Evolutionary conservation across 2,888 invertebrate species (phyloP).

Genomic region (Archips xylosteana): DNA sequence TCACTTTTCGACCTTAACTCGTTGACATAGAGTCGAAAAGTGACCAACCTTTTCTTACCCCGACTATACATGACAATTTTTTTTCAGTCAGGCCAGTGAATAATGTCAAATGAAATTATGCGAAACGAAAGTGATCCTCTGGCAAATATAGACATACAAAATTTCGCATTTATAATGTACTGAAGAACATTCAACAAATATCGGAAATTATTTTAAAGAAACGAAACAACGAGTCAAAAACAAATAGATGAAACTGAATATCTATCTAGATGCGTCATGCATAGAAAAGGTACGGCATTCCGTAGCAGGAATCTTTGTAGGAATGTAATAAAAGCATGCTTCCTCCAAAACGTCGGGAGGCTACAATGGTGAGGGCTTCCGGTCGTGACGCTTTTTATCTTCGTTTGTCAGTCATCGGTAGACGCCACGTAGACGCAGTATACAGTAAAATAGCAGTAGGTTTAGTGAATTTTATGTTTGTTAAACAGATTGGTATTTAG

Average conservation of each 20-base stretch:
- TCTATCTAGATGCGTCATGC: neutral
- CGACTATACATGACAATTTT: no score
- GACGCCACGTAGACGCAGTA: neutral
- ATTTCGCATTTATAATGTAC: no score
- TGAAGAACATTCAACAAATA: no score
- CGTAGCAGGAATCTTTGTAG: neutral
- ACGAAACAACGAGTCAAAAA: neutral
- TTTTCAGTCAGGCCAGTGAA: no score
- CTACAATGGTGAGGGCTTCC: conserved; percentile 15
- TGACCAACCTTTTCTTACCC: no score
- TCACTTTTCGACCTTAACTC: no score
- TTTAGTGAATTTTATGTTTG: no score
- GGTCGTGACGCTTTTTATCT: conserved; percentile 31
- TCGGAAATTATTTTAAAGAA: neutral
- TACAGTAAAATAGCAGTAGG: neutral
- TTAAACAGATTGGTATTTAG: no score
- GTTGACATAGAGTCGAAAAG: no score
- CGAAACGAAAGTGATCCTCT: no score
- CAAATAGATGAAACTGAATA: neutral
- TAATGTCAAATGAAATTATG: no score
- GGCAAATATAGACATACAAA: no score
- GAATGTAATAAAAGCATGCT: conserved; percentile 32
- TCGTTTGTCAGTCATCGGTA: conserved; percentile 1
- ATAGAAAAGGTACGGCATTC: neutral
- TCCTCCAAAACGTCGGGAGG: conserved; percentile 3